phyloP scores from a whole-genome alignment of 2,113 vertebrate species.

The Corvus cornix region DNA sequence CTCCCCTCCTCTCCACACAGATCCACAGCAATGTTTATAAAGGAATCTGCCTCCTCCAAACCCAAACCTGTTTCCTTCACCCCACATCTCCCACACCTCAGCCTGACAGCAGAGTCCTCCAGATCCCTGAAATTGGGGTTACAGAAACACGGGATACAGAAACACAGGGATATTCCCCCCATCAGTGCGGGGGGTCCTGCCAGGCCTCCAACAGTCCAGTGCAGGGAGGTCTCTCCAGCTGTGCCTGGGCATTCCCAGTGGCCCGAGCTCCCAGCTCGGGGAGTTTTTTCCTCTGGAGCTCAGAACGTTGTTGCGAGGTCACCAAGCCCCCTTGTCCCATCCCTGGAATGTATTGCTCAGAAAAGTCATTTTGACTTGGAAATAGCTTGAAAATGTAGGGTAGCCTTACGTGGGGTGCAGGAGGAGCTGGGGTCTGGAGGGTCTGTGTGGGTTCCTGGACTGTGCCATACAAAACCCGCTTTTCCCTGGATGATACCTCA shows the following conservation, averaged over 20 bases:
- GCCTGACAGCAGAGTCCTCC: background rate
- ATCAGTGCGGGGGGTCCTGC: background rate
- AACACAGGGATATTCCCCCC: background rate
- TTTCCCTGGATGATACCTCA: no score
- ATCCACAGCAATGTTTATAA: background rate
- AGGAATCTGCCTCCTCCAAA: background rate
- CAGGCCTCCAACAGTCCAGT: background rate
- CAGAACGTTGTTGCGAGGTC: background rate
- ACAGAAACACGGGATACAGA: background rate
- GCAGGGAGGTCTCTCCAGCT: background rate
- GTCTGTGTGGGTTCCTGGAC: background rate
- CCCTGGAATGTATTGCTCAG: background rate
- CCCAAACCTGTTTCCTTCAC: background rate
- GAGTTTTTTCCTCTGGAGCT: background rate
- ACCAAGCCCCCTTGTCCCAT: background rate
- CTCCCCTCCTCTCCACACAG: background rate
- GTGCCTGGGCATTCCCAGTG: accelerated
- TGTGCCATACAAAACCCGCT: background rate
- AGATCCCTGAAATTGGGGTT: accelerated
- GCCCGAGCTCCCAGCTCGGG: accelerated
- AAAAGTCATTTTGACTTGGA: background rate
- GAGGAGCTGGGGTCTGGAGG: background rate
- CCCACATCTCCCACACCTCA: background rate
- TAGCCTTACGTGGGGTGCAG: background rate
- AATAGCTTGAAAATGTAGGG: background rate